Conservation (phyloP, 2,113 vertebrate genomes). For the Phyllopteryx taeniolatus region DNA sequence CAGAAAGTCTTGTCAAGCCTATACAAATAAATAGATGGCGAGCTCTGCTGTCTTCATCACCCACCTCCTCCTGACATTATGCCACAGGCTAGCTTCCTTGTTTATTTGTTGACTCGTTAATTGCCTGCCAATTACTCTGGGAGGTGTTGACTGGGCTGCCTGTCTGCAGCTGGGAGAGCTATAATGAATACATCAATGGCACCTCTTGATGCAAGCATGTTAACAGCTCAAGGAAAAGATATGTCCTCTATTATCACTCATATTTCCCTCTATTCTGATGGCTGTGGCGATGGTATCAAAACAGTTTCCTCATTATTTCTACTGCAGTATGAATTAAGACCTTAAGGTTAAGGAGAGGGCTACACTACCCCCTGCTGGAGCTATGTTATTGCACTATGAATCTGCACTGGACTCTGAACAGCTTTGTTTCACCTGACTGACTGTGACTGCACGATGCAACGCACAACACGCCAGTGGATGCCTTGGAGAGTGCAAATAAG, state of each 20-base stretch:
- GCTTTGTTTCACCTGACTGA: not conserved
- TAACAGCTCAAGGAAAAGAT: constrained; percentile 37
- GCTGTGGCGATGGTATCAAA: not conserved
- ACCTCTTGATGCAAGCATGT: constrained; percentile 43
- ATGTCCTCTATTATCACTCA: constrained; percentile 15
- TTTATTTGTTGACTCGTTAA: constrained; percentile 72
- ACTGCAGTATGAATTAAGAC: not conserved
- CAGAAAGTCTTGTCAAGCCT: constrained; percentile 39
- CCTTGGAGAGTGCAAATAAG: not conserved
- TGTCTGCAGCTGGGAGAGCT: constrained; percentile 59
- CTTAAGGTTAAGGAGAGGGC: constrained; percentile 21
- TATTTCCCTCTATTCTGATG: not conserved
- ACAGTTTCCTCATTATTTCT: not conserved
- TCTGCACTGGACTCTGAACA: constrained; percentile 5
- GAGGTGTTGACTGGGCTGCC: constrained; percentile 63
- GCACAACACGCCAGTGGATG: not conserved
- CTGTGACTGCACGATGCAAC: not conserved
- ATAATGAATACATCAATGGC: constrained; percentile 72
- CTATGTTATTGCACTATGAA: constrained; percentile 27
- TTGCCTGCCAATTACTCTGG: constrained; percentile 74
- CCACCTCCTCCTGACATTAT: constrained; percentile 36
- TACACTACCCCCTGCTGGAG: constrained; percentile 65
- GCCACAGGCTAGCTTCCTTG: constrained; percentile 52
- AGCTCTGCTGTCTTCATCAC: constrained; percentile 35
- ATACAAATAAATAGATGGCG: constrained; percentile 56